Percentiles rank a stretch among this genome's conserved stretches.
These are phyloP conservation scores for Rhagoletis pomonella DNA, from an alignment of 1,140 invertebrate species.

Conservation along the genomic window DNA sequence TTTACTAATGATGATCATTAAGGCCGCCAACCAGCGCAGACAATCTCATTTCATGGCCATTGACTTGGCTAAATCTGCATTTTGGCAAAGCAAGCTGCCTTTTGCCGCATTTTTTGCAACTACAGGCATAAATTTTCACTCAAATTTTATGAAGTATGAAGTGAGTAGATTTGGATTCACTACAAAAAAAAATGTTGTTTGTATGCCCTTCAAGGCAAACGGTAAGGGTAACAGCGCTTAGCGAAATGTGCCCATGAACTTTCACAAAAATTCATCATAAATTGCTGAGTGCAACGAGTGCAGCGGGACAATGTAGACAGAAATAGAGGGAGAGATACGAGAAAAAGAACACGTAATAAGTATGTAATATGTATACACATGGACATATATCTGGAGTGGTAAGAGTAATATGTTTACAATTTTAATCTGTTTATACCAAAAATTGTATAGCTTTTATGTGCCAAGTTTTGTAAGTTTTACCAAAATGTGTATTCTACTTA, in stretches of 20 bases:
- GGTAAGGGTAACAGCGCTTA: neutral
- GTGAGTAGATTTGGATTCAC: neutral
- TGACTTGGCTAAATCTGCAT: slow-evolving; percentile 44
- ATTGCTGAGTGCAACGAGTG: neutral
- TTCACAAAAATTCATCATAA: slow-evolving; percentile 13
- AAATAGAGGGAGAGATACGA: neutral
- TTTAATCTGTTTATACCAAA: no score
- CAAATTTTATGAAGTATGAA: neutral
- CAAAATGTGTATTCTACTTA: no score
- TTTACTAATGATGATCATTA: slow-evolving; percentile 52
- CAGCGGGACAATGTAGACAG: neutral
- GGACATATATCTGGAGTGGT: no score
- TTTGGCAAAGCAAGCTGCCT: neutral
- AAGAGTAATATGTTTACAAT: no score
- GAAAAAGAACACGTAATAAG: neutral
- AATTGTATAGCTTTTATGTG: no score
- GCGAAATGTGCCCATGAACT: neutral
- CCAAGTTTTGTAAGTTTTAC: no score
- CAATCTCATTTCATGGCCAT: slow-evolving; percentile 52
- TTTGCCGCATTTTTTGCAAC: neutral
- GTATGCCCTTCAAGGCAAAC: neutral
- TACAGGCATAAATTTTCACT: neutral
- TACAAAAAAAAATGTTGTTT: neutral
- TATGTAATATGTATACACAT: neutral
- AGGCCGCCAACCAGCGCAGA: slow-evolving; percentile 2